Evolutionary conservation across 2,113 vertebrate genomes (phyloP).

Genomic region (Phalacrocorax brasilianus): DNA sequence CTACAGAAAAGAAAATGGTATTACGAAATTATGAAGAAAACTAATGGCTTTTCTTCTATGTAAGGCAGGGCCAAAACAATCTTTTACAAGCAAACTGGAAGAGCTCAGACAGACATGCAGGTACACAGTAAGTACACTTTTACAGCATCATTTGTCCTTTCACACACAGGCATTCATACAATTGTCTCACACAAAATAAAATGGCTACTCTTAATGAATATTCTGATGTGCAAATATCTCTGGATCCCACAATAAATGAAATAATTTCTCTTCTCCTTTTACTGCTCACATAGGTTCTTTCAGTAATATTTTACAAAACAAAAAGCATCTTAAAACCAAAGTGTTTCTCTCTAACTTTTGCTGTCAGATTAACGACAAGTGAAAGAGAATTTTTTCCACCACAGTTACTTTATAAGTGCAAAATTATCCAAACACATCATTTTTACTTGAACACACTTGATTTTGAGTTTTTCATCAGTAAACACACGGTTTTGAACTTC

Average conservation of each 20-base stretch:
- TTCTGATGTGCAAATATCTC: neutral
- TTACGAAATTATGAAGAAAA: neutral
- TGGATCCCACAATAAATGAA: neutral
- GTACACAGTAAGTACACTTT: neutral
- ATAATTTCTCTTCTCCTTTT: neutral
- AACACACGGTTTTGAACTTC: neutral
- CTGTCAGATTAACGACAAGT: neutral
- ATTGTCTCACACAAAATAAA: neutral
- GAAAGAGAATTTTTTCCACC: neutral
- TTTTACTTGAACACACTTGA: neutral
- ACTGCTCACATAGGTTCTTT: neutral
- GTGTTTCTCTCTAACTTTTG: neutral
- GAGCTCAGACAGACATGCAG: neutral
- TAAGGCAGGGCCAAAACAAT: neutral
- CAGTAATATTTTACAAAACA: neutral
- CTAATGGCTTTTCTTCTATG: neutral
- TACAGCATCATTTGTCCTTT: neutral
- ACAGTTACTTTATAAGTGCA: neutral
- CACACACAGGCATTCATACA: neutral
- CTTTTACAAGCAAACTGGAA: neutral
- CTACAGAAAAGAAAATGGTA: neutral
- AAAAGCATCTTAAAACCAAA: neutral
- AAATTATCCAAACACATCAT: neutral
- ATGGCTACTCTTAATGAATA: neutral
- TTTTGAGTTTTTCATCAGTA: neutral